A percentile compares a stretch with the other conserved stretches of the same genome.
phyloP scores from a whole-genome alignment of 1,140 invertebrate species.

The Pissodes strobi region DNA sequence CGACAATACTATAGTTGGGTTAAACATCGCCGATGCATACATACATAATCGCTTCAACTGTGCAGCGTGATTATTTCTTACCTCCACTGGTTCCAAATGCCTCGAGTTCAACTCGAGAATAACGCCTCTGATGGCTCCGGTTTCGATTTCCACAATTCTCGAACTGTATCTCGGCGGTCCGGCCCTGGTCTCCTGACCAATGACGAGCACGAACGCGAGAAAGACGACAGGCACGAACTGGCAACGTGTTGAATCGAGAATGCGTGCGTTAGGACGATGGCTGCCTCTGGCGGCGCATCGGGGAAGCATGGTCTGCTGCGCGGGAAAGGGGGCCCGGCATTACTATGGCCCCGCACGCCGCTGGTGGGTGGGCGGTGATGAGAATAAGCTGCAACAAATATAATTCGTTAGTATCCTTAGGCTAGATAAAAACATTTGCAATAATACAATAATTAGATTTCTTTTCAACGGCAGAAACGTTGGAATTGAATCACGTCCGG shows the following conservation, averaged over 20 bases:
- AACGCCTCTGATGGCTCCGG: constrained; percentile 70
- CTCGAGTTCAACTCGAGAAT: constrained; percentile 75
- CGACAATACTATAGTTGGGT: no score
- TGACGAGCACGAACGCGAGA: neutral
- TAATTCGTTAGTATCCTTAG: neutral
- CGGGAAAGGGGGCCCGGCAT: constrained; percentile 19
- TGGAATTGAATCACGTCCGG: no score
- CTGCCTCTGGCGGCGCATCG: constrained; percentile 24
- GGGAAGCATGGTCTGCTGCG: constrained; percentile 31
- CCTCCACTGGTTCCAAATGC: constrained; percentile 78
- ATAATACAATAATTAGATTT: no score
- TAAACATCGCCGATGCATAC: no score
- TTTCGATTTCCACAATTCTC: constrained; percentile 67
- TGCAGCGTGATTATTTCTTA: constrained; percentile 54
- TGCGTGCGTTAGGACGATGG: constrained; percentile 1
- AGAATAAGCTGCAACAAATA: constrained; percentile 2
- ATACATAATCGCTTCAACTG: no score
- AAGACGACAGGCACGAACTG: constrained; percentile 5
- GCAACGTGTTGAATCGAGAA: neutral
- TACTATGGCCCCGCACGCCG: no score
- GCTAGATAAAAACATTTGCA: neutral
- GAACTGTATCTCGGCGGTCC: constrained; percentile 62
- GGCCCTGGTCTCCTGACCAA: constrained; percentile 8
- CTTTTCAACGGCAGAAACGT: no score
- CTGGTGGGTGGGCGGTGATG: neutral